A percentile compares a stretch with the other conserved stretches of the same genome.
Conservation (phyloP, 2,797 vertebrate genomes). For the Furcifer pardalis region DNA sequence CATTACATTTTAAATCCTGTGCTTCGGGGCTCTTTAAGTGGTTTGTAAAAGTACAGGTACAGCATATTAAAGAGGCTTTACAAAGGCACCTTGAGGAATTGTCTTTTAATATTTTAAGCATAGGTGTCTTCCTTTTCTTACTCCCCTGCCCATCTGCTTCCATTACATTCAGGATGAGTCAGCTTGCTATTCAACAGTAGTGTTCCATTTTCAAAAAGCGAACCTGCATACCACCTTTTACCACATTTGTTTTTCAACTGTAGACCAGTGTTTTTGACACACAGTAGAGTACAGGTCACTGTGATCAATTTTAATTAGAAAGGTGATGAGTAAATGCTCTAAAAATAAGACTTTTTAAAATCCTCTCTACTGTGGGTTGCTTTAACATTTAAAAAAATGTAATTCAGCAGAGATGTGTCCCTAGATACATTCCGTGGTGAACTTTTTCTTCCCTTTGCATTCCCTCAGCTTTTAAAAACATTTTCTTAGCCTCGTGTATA, state of each 20-base stretch:
- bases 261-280: neutral
- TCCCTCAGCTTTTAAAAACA: neutral
- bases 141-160: neutral
- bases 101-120: conserved; percentile 40
- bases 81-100: conserved; percentile 58
- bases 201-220: conserved; percentile 12
- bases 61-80: conserved; percentile 50
- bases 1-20: conserved; percentile 40
- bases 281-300: neutral
- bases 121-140: conserved; percentile 15
- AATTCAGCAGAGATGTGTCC: neutral
- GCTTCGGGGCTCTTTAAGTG: conserved; percentile 35
- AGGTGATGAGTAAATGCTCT: neutral
- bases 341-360: neutral
- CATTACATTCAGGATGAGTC: conserved; percentile 29
- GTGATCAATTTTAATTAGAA: neutral
- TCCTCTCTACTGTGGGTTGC: neutral
- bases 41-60: conserved; percentile 39
- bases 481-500: neutral
- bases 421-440: neutral
- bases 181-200: conserved; percentile 13
- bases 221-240: neutral
- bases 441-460: neutral
- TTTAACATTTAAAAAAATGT: neutral
- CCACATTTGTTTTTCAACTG: neutral